Evolutionary conservation across 1,140 invertebrate genomes (phyloP).

Genomic region (Berghia stephanieae): DNA sequence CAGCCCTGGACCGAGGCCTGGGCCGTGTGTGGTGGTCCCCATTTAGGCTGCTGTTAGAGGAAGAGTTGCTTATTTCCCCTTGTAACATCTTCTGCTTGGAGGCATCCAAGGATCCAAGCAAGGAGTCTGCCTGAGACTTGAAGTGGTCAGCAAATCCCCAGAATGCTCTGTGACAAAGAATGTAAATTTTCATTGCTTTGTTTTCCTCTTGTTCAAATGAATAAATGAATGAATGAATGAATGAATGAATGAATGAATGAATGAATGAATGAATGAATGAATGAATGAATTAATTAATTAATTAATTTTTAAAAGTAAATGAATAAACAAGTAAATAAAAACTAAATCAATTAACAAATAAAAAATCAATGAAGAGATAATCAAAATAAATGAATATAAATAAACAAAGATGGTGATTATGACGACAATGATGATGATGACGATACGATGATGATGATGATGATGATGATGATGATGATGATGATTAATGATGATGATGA

Average conservation of each 20-base stretch:
- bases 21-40: conserved; percentile 37
- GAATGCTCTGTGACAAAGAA: conserved; percentile 75
- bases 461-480: no score
- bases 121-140: conserved; percentile 84
- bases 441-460: no score
- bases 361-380: neutral
- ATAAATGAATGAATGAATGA: no score
- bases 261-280: neutral
- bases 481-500: no score
- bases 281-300: neutral
- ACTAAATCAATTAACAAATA: neutral
- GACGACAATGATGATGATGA: no score
- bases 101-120: conserved; percentile 84
- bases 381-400: no score
- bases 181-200: neutral
- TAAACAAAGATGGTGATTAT: no score
- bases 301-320: no score
- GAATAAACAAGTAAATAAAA: neutral
- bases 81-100: conserved; percentile 83
- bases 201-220: neutral
- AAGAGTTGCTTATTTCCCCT: conserved; percentile 67
- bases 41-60: conserved; percentile 67
- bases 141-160: conserved; percentile 91
- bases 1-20: conserved; percentile 43
- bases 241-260: neutral